These are phyloP conservation scores for Schizotus pectinicornis DNA, from an alignment of 2,888 invertebrate species.

Conservation along the genomic window DNA sequence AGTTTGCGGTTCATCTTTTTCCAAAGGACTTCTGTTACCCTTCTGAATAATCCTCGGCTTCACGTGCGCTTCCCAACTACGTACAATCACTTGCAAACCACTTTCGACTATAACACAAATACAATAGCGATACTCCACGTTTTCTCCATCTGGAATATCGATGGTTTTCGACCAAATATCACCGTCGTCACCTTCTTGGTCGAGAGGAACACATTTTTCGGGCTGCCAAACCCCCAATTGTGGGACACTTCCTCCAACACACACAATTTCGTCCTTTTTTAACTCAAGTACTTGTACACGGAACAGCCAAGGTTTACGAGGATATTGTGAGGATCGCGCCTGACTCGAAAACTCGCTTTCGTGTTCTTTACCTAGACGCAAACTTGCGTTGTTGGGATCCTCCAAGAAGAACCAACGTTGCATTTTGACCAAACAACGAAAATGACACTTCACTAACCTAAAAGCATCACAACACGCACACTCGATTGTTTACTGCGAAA, in stretches of 20 bases:
- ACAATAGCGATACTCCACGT: conserved; percentile 78
- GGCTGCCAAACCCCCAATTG: conserved; percentile 77
- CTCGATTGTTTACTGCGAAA: neutral
- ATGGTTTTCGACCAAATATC: conserved; percentile 70
- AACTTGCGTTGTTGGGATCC: conserved; percentile 59
- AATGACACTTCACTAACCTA: conserved; percentile 1
- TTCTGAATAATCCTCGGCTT: conserved; percentile 67
- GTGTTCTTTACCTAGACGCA: conserved; percentile 49
- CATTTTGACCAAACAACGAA: conserved; percentile 55
- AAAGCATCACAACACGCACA: neutral
- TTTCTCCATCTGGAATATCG: conserved; percentile 70
- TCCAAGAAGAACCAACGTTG: conserved; percentile 72
- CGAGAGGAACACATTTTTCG: conserved; percentile 64
- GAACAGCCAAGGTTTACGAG: conserved; percentile 60
- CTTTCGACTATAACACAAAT: conserved; percentile 72
- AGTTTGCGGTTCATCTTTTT: conserved; percentile 60
- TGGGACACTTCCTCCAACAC: conserved; percentile 71
- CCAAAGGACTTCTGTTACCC: conserved; percentile 39
- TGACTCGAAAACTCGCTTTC: neutral
- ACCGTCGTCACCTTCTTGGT: conserved; percentile 58
- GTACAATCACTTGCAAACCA: conserved; percentile 66
- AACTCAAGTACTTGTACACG: conserved; percentile 63
- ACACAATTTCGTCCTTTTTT: conserved; percentile 68
- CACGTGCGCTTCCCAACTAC: conserved; percentile 83
- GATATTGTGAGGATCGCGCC: conserved; percentile 28